phyloP scores from a whole-genome alignment of 1,140 invertebrate species.

The Rhynchophorus ferrugineus region DNA sequence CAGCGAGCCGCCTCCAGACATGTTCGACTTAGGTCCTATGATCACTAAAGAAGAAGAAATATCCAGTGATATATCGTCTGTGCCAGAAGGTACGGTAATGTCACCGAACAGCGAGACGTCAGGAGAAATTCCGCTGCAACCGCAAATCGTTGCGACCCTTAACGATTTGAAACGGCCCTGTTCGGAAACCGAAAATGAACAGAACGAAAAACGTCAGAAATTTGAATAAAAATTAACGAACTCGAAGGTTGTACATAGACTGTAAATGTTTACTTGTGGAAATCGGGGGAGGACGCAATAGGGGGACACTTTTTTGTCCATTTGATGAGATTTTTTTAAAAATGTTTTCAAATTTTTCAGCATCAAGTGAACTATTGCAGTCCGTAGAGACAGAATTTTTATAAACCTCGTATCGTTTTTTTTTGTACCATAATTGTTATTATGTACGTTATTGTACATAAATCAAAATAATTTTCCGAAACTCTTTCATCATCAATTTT shows the following conservation, averaged over 20 bases:
- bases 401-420: slow-evolving; percentile 9
- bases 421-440: slow-evolving; percentile 26
- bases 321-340: too few relatives aligned
- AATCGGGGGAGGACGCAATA: too few relatives aligned
- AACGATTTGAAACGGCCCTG: slow-evolving; percentile 14
- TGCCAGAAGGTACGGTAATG: slow-evolving; percentile 24
- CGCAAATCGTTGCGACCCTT: slow-evolving; percentile 28
- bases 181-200: slow-evolving; percentile 4
- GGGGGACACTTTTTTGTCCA: too few relatives aligned
- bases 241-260: not conserved
- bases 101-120: slow-evolving; percentile 30
- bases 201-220: slow-evolving; percentile 20
- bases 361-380: not conserved
- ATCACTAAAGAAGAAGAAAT: slow-evolving; percentile 19
- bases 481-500: slow-evolving; percentile 29
- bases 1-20: slow-evolving; percentile 40
- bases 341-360: too few relatives aligned
- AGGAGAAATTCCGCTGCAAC: slow-evolving; percentile 34
- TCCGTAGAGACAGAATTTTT: not conserved
- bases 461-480: slow-evolving; percentile 14
- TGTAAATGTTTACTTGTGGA: slow-evolving; percentile 5
- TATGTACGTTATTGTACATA: slow-evolving; percentile 30
- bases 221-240: slow-evolving; percentile 13
- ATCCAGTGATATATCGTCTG: slow-evolving; percentile 22
- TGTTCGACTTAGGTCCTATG: slow-evolving; percentile 35